These are phyloP conservation scores for Colaptes auratus DNA, from an alignment of 2,113 vertebrate species.

Conservation along the genomic window DNA sequence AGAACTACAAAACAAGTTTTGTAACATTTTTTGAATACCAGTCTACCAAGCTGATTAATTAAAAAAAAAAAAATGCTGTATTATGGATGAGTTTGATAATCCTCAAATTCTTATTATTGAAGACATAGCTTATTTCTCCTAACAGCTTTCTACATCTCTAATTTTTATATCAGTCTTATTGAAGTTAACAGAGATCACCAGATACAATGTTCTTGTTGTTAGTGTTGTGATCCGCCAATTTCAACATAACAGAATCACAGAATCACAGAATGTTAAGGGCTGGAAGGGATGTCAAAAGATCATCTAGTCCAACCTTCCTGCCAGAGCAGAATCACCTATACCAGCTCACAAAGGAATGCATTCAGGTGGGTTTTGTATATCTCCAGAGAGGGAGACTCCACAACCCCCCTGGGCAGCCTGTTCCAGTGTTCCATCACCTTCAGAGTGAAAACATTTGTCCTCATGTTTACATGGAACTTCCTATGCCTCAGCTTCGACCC, in stretches of 20 bases:
- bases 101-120: neutral
- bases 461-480: no score
- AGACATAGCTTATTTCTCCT: neutral
- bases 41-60: neutral
- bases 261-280: no score
- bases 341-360: no score
- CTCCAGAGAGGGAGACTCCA: no score
- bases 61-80: neutral
- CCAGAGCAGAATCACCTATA: no score
- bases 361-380: no score
- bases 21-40: neutral
- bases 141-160: neutral
- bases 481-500: no score
- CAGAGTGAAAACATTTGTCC: no score
- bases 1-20: conserved; percentile 10
- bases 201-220: neutral
- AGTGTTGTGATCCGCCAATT: neutral
- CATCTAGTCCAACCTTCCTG: no score
- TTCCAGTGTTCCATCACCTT: no score
- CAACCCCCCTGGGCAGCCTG: no score
- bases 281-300: no score
- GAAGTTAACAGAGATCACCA: neutral
- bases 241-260: neutral
- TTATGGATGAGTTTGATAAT: neutral
- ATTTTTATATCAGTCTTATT: neutral